phyloP scores from a whole-genome alignment of 2,113 vertebrate genomes.

The Forbesichthys agassizii region DNA sequence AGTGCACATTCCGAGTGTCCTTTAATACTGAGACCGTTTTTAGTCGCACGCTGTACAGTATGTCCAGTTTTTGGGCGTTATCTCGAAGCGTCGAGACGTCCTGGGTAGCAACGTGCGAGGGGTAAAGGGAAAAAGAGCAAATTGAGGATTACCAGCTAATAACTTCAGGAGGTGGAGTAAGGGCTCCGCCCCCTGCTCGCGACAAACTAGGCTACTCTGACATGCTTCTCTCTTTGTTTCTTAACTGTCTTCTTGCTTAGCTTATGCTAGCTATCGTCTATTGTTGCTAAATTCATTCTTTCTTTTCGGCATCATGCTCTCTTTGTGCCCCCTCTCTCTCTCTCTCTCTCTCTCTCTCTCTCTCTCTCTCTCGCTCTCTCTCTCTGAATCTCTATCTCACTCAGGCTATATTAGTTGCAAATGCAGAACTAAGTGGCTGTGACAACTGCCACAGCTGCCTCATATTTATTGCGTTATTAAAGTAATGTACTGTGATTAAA shows the following conservation, averaged over 20 bases:
- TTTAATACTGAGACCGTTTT: slow-evolving; percentile 6
- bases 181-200: slow-evolving; percentile 34
- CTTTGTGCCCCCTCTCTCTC: neutral
- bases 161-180: slow-evolving; percentile 49
- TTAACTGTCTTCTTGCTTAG: neutral
- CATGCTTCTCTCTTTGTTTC: neutral
- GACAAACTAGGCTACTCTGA: slow-evolving; percentile 28
- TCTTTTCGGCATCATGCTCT: neutral
- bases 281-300: neutral
- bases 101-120: slow-evolving; percentile 38
- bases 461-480: slow-evolving; percentile 78
- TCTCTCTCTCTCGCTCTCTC: slow-evolving; percentile 47
- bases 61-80: too few relatives aligned
- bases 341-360: slow-evolving; percentile 29
- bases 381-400: slow-evolving; percentile 49
- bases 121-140: slow-evolving; percentile 57
- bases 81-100: slow-evolving; percentile 41
- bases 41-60: slow-evolving; percentile 4
- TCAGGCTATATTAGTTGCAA: slow-evolving; percentile 62
- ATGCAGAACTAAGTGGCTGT: slow-evolving; percentile 69
- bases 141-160: slow-evolving; percentile 72
- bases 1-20: too few relatives aligned
- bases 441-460: slow-evolving; percentile 73
- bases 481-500: slow-evolving; percentile 81
- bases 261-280: neutral